Percentiles rank a stretch among this genome's conserved stretches.
These are phyloP conservation scores for Aplodontia rufa DNA, from an alignment of 2,113 vertebrate species.

Conservation along the genomic window DNA sequence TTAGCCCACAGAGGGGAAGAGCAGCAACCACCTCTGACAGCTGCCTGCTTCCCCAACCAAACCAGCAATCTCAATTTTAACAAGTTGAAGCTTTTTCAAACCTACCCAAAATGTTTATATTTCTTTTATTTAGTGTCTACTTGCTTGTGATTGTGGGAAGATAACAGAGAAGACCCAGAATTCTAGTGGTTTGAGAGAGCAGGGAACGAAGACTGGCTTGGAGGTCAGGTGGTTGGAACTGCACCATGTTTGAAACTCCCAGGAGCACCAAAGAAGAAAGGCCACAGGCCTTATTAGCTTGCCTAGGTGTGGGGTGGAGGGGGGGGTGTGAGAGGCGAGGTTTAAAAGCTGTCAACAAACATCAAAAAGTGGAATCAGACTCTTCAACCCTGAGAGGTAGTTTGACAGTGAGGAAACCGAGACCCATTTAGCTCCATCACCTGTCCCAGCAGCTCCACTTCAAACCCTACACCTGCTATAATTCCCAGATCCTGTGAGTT, in stretches of 20 bases:
- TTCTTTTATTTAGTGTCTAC: background rate
- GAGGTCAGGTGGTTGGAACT: rapidly evolving
- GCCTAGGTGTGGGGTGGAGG: background rate
- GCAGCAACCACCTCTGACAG: background rate
- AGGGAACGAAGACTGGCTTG: background rate
- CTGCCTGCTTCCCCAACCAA: background rate
- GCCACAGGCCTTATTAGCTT: background rate
- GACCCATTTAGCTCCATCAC: rapidly evolving
- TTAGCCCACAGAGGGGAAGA: too few relatives aligned
- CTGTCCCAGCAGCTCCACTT: background rate
- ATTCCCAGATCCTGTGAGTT: background rate
- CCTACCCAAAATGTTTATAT: background rate
- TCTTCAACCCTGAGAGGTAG: background rate
- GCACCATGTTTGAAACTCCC: background rate
- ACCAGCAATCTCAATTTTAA: background rate
- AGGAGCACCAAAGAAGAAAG: background rate
- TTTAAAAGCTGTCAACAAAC: background rate
- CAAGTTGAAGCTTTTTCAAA: background rate
- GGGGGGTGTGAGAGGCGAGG: rapidly evolving
- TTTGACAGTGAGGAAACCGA: background rate
- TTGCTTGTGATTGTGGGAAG: background rate
- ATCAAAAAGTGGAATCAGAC: background rate
- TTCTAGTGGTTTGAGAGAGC: background rate
- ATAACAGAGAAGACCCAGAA: background rate
- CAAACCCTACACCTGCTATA: background rate